A percentile compares a stretch with the other conserved stretches of the same genome.
phyloP scores from a whole-genome alignment of 1,140 invertebrate genomes.

The Atopsyche davidsoni region DNA sequence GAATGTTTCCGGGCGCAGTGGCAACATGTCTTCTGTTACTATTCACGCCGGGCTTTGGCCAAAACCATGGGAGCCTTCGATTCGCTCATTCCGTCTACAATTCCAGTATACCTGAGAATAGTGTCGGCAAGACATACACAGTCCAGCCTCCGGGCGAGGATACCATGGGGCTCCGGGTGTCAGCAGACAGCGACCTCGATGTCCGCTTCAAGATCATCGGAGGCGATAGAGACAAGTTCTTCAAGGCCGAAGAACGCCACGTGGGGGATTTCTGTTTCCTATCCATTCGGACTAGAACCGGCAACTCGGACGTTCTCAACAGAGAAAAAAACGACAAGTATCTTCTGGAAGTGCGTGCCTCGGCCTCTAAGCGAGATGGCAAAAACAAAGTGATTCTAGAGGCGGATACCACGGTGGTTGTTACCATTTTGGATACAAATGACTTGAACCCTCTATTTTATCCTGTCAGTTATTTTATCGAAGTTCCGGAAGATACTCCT shows the following conservation, averaged over 20 bases:
- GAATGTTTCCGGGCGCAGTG: slow-evolving; percentile 28
- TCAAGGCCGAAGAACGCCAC: slow-evolving; percentile 80
- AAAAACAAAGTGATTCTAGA: slow-evolving; percentile 55
- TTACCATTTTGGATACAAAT: slow-evolving; percentile 84
- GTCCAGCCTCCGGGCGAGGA: slow-evolving; percentile 50
- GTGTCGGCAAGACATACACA: slow-evolving; percentile 76
- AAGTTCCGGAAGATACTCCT: slow-evolving; percentile 84
- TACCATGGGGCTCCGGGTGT: slow-evolving; percentile 49
- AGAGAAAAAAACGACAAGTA: slow-evolving; percentile 84
- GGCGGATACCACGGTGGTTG: slow-evolving; percentile 66
- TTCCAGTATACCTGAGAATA: slow-evolving; percentile 87
- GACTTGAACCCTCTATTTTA: slow-evolving; percentile 90
- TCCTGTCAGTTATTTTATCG: slow-evolving; percentile 75
- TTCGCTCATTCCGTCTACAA: slow-evolving; percentile 80
- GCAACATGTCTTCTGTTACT: slow-evolving; percentile 26
- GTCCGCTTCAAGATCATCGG: slow-evolving; percentile 76
- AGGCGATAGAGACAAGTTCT: slow-evolving; percentile 84
- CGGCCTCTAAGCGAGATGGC: slow-evolving; percentile 53
- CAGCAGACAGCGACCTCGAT: slow-evolving; percentile 44
- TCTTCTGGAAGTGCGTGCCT: slow-evolving; percentile 73
- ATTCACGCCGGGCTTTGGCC: slow-evolving; percentile 29
- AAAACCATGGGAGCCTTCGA: slow-evolving; percentile 31
- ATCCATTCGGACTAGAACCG: slow-evolving; percentile 76
- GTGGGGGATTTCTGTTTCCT: slow-evolving; percentile 94
- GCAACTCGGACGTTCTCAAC: slow-evolving; percentile 79